Evolutionary conservation across 2,113 vertebrate species (phyloP).

Genomic region (Zapus hudsonius): DNA sequence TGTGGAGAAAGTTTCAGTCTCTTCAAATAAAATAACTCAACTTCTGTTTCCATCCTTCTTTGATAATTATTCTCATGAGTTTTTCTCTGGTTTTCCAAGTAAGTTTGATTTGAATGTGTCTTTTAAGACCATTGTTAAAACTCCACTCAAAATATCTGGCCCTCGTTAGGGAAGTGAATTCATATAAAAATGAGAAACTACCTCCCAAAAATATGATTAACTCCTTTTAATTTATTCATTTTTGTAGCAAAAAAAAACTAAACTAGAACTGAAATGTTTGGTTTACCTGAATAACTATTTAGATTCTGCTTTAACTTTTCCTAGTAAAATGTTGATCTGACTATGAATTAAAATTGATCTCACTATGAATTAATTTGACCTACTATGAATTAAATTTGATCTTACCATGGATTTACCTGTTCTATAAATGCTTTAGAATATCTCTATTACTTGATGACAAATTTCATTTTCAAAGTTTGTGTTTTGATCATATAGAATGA

Average conservation of each 20-base stretch:
- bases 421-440: background rate
- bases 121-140: conserved; percentile 55
- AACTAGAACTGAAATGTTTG: background rate
- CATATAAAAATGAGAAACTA: background rate
- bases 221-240: background rate
- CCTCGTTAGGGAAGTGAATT: background rate
- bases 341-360: background rate
- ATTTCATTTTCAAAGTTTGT: conserved; percentile 24
- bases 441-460: background rate
- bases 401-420: background rate
- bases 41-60: conserved; percentile 40
- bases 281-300: background rate
- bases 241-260: background rate
- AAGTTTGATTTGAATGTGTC: conserved; percentile 10
- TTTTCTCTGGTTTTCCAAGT: background rate
- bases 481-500: conserved; percentile 31
- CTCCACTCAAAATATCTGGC: background rate
- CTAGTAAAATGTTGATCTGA: background rate
- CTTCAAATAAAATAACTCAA: conserved; percentile 10
- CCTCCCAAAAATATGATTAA: background rate
- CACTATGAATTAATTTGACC: background rate
- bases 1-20: conserved; percentile 46
- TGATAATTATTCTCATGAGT: background rate
- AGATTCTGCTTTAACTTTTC: conserved; percentile 27
- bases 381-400: background rate